Evolutionary conservation across 2,797 vertebrate genomes (phyloP).

Genomic region (Graptemys geographica): DNA sequence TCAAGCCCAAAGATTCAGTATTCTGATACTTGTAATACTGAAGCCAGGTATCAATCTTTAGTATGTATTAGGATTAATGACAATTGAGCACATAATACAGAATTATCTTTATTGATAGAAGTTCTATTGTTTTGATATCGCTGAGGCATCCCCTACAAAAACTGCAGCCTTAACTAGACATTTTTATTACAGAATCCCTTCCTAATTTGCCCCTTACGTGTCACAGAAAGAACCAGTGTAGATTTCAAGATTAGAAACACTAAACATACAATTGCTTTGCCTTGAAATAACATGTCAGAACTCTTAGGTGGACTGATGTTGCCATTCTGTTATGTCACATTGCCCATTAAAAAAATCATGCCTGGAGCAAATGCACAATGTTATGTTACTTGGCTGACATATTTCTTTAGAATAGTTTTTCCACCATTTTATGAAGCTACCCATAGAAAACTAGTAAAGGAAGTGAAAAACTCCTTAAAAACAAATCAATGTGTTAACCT

Average conservation of each 20-base stretch:
- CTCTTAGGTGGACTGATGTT: background rate
- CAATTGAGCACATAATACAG: background rate
- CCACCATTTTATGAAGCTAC: background rate
- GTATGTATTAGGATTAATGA: background rate
- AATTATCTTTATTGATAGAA: background rate
- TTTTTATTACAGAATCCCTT: background rate
- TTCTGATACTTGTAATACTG: background rate
- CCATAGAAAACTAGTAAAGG: background rate
- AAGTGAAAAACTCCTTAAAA: background rate
- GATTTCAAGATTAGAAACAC: background rate
- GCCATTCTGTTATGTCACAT: slow-evolving; percentile 13
- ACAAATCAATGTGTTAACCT: background rate
- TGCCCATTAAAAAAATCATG: background rate
- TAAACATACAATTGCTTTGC: background rate
- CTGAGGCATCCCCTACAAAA: background rate
- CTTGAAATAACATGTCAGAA: background rate
- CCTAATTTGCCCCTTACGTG: background rate
- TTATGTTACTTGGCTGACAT: background rate
- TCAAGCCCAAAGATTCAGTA: background rate
- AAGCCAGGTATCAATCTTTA: background rate
- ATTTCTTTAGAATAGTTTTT: slow-evolving; percentile 7
- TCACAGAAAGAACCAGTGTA: background rate
- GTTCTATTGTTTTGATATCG: background rate
- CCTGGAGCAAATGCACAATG: background rate
- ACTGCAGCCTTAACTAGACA: too few species aligned